phyloP scores from a whole-genome alignment of 1,140 invertebrate genomes.

The Megalopta genalis region DNA sequence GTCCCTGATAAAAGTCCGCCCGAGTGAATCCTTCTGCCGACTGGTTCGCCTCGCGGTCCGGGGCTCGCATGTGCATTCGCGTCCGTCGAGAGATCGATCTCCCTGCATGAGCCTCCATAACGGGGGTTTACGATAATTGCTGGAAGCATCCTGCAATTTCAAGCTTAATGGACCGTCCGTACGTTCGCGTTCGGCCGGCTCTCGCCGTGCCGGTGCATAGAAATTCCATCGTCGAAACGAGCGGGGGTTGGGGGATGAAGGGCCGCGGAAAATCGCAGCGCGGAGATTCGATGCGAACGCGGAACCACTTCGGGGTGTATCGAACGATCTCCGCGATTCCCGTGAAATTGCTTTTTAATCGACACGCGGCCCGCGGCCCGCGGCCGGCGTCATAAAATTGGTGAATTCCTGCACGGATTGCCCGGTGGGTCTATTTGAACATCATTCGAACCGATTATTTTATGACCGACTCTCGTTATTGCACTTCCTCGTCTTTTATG shows the following conservation, averaged over 20 bases:
- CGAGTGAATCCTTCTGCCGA: constrained; percentile 28
- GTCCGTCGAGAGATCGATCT: constrained; percentile 53
- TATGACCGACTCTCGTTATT: not conserved
- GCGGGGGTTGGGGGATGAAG: not conserved
- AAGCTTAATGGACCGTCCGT: constrained; percentile 53
- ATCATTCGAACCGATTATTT: not conserved
- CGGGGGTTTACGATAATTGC: constrained; percentile 67
- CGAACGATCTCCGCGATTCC: not conserved
- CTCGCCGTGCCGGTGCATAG: not conserved
- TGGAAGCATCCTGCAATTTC: constrained; percentile 64
- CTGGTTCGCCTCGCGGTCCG: not conserved
- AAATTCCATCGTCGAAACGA: constrained; percentile 25
- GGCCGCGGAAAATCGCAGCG: constrained; percentile 42
- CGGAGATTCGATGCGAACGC: not conserved
- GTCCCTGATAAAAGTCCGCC: constrained; percentile 48
- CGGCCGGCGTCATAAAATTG: not conserved
- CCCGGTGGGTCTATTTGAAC: not conserved
- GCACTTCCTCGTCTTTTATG: too few relatives aligned
- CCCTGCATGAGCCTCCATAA: constrained; percentile 41
- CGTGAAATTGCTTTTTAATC: constrained; percentile 57
- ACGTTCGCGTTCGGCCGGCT: not conserved
- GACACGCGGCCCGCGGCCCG: not conserved
- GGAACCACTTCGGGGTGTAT: constrained; percentile 5
- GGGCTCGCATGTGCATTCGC: constrained; percentile 22
- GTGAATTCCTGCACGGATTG: not conserved